These are phyloP conservation scores for Hemithea aestivaria DNA, from an alignment of 2,888 invertebrate genomes.

Conservation along the genomic window DNA sequence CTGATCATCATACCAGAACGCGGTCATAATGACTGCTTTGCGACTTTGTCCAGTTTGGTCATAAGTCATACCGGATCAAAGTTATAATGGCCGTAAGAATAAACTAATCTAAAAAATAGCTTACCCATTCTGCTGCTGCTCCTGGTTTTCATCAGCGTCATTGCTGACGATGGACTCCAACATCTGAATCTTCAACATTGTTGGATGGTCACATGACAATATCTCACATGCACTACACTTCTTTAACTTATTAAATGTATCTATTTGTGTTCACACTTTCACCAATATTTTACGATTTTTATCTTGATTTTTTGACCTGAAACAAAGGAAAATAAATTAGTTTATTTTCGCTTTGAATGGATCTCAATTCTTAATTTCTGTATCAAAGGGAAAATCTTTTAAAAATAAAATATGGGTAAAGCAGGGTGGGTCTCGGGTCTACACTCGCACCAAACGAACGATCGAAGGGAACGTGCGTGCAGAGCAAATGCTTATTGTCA, in stretches of 20 bases:
- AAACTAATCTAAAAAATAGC: conserved; percentile 22
- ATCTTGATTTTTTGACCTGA: conserved; percentile 34
- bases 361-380: too few relatives aligned
- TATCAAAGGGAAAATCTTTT: too few relatives aligned
- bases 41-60: too few relatives aligned
- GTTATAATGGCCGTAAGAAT: too few relatives aligned
- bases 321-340: conserved; percentile 27
- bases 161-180: conserved; percentile 85
- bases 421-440: too few relatives aligned
- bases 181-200: conserved; percentile 88
- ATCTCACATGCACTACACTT: conserved; percentile 31
- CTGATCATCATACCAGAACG: too few relatives aligned
- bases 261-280: conserved; percentile 9
- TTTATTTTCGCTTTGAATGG: not conserved
- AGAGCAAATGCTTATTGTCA: too few relatives aligned
- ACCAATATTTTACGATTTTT: conserved; percentile 14
- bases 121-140: conserved; percentile 68
- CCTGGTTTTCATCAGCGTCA: conserved; percentile 73
- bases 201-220: conserved; percentile 62
- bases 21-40: too few relatives aligned
- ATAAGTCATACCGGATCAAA: too few relatives aligned
- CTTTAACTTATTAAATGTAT: conserved; percentile 4
- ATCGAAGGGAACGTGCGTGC: too few relatives aligned
- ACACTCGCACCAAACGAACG: too few relatives aligned
- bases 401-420: too few relatives aligned